phyloP scores from a whole-genome alignment of 2,797 vertebrate genomes.

The Trachurus trachurus region DNA sequence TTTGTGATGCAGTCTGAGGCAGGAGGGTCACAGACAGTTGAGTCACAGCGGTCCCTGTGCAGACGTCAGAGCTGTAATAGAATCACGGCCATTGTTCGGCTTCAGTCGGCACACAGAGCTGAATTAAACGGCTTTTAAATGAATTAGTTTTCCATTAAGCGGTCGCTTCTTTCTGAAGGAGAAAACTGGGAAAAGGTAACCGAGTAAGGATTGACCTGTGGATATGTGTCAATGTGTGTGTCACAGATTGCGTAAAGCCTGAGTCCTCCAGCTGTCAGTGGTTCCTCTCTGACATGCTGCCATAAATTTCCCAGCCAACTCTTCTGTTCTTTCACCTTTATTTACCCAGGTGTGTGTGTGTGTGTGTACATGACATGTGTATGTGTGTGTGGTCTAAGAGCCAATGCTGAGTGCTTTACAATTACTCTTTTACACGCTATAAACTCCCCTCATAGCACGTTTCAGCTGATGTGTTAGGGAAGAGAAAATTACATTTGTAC shows the following conservation, averaged over 20 bases:
- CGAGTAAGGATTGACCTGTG: conserved; percentile 23
- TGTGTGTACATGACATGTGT: conserved; percentile 20
- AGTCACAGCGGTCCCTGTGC: conserved; percentile 44
- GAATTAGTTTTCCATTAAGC: conserved; percentile 6
- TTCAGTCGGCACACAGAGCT: not conserved
- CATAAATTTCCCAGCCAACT: conserved; percentile 30
- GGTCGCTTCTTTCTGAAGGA: not conserved
- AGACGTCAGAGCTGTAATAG: conserved; percentile 36
- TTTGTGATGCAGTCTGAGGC: conserved; percentile 41
- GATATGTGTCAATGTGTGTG: conserved; percentile 2
- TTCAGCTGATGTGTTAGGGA: not conserved
- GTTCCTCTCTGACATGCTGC: conserved; percentile 39
- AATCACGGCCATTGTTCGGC: conserved; percentile 35
- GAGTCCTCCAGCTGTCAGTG: conserved; percentile 64
- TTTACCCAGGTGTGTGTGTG: conserved; percentile 40
- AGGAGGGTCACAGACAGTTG: conserved; percentile 35
- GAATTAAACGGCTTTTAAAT: conserved; percentile 18
- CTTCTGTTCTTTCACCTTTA: conserved; percentile 38
- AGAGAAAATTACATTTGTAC: not conserved
- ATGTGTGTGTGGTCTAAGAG: conserved; percentile 18
- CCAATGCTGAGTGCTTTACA: conserved; percentile 8
- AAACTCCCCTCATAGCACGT: not conserved
- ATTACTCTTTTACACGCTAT: not conserved
- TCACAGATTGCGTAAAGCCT: conserved; percentile 29
- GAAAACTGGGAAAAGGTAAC: not conserved